Percentiles rank a stretch among this genome's conserved stretches.
phyloP scores from a whole-genome alignment of 2,113 vertebrate species.

The Zosterops borbonicus region DNA sequence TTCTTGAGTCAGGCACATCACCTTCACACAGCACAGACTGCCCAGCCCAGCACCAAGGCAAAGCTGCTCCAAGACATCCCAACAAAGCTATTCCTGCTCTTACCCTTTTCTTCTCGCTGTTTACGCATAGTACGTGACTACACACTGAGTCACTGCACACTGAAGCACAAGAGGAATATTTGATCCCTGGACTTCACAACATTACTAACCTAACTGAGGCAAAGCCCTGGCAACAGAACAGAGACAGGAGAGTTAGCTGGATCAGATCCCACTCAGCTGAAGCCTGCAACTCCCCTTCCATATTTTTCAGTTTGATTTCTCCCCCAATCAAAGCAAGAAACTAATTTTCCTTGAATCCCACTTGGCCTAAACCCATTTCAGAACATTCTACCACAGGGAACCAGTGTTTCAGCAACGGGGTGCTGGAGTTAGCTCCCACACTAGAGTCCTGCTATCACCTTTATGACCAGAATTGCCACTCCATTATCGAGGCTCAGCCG shows the following conservation, averaged over 20 bases:
- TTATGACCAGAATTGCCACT: neutral
- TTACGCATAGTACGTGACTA: conserved; percentile 32
- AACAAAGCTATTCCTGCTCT: neutral
- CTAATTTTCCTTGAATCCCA: conserved; percentile 50
- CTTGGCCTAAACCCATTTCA: conserved; percentile 36
- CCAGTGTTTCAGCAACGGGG: neutral
- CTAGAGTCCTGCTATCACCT: neutral
- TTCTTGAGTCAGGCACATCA: neutral
- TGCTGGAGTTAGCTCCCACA: neutral
- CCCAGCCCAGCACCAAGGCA: neutral
- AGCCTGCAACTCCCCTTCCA: conserved; percentile 14
- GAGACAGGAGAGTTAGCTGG: conserved; percentile 29
- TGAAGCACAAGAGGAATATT: conserved; percentile 33
- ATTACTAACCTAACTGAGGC: neutral
- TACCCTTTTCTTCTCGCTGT: conserved; percentile 12
- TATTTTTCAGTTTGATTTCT: conserved; percentile 39
- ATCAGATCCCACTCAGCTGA: conserved; percentile 19
- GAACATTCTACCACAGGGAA: conserved; percentile 36
- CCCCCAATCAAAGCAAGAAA: conserved; percentile 15
- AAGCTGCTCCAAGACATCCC: neutral
- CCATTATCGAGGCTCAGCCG: neutral
- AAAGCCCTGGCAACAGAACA: conserved; percentile 26
- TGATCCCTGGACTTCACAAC: conserved; percentile 47
- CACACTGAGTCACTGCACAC: conserved; percentile 5
- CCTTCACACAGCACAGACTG: neutral